Conservation (phyloP, 2,888 invertebrate species). For the Zygogramma bicolorata region DNA sequence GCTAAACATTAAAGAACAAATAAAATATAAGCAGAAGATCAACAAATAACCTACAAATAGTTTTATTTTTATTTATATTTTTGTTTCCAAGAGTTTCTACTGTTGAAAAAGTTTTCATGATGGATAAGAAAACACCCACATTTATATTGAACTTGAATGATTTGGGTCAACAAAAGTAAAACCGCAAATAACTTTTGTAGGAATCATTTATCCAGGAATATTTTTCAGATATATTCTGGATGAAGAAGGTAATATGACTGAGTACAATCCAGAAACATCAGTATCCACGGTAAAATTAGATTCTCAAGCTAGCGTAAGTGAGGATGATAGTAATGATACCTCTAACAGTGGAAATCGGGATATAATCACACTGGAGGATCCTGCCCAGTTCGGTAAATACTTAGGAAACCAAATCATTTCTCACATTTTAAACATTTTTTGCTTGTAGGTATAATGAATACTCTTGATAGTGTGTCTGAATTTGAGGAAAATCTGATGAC, state of each 20-base stretch:
- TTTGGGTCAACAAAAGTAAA: slow-evolving; percentile 59
- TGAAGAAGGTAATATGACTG: slow-evolving; percentile 58
- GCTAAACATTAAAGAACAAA: too few species aligned
- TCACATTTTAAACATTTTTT: neutral
- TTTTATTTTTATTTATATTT: too few species aligned
- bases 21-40: too few species aligned
- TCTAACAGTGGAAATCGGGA: slow-evolving; percentile 44
- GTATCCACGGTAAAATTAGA: slow-evolving; percentile 51
- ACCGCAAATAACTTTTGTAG: neutral
- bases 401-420: too few species aligned
- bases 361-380: slow-evolving; percentile 46
- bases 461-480: slow-evolving; percentile 59
- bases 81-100: too few species aligned
- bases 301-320: slow-evolving; percentile 42
- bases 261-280: slow-evolving; percentile 50
- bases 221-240: slow-evolving; percentile 56
- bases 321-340: slow-evolving; percentile 47
- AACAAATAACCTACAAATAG: too few species aligned
- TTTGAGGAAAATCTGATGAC: slow-evolving; percentile 64
- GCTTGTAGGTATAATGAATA: slow-evolving; percentile 60
- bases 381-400: slow-evolving; percentile 49
- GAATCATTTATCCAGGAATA: neutral
- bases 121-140: slow-evolving; percentile 62
- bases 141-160: slow-evolving; percentile 59
- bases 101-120: too few species aligned